phyloP scores from a whole-genome alignment of 2,113 vertebrate species.

The Odontophorus gujanensis region DNA sequence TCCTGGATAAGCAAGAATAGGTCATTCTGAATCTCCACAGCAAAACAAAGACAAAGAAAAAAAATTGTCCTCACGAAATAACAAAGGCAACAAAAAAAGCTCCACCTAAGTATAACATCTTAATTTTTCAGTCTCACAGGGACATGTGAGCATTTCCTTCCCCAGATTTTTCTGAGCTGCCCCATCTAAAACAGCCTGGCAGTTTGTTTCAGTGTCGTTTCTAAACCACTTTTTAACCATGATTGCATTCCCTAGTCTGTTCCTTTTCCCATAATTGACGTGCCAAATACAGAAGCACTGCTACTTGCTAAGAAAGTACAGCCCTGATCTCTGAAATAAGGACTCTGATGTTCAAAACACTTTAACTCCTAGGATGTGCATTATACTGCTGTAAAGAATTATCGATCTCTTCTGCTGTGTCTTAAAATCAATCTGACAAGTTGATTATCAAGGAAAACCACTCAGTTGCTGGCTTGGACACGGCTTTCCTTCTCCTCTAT shows the following conservation, averaged over 20 bases:
- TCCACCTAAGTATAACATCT: too few relatives aligned
- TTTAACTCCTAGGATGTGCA: not conserved
- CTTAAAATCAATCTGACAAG: not conserved
- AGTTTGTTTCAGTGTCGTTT: not conserved
- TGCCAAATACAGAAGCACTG: not conserved
- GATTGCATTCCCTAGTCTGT: not conserved
- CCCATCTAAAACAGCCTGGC: not conserved
- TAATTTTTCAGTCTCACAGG: not conserved
- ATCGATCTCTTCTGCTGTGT: not conserved
- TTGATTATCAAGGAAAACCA: not conserved
- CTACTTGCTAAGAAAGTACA: not conserved
- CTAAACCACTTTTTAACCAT: not conserved
- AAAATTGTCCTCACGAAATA: not conserved
- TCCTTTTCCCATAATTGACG: not conserved
- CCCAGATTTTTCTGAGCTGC: not conserved
- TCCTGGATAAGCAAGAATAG: not conserved
- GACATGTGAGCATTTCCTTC: not conserved
- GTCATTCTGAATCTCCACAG: not conserved
- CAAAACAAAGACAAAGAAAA: not conserved
- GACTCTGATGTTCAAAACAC: not conserved
- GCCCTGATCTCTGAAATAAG: not conserved
- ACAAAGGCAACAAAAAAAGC: fast-evolving
- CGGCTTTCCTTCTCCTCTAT: not conserved
- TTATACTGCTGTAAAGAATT: not conserved
- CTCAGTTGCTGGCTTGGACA: not conserved